Base-by-base conservation (phyloP, 2,797 vertebrate genomes). In the Diglossa cyanea region DNA sequence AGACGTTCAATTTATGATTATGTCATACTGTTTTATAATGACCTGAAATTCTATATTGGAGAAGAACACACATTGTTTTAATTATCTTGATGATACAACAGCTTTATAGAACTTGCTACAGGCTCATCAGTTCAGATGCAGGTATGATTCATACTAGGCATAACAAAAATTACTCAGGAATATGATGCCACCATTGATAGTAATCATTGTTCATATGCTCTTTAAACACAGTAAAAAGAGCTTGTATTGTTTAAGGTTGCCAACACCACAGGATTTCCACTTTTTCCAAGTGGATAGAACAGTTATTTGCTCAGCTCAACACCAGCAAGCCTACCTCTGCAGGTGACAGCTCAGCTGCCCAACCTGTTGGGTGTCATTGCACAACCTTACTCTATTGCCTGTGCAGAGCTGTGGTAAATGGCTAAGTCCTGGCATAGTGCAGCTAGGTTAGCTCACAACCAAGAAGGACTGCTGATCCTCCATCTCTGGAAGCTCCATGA, bases 361-460 rank as follows among this genome's bases (percentile, higher is more conserved):
- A 55, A 62, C 28, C 10, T 72, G 7, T 6, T 2, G 1, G 7
- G 2, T 31, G 54, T 37, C 62, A 26, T 21, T 51, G 61, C 26
- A 33, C 37, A 33, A 2, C 65, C 23, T 78, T 90, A 35, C n/a
- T 57, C 31, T 28, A 18, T 40, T 58, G 0, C 40, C 44, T 45
- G 2, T 20, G 48, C 11, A 48, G 21, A 13, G 20, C 0, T 73
- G n/a, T 21, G 48, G 23, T 15, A 6, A 4, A 17, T 0, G 2
- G 28, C 13, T 72, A 33, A 63, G 17, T 50, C 24, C 51, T 83
- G 42, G 20, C 13, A 23, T 2, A 31, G 25, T 42, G 39, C n/a
- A 80, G 19, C 24, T 47, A 18, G 17, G 9, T 79, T 53, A 85
- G 48, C 37, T 85, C 47, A 33, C 51, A 60, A 25, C 24, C 12